Evolutionary conservation across 2,888 invertebrate species (phyloP).

Genomic region (Cephus spinipes): DNA sequence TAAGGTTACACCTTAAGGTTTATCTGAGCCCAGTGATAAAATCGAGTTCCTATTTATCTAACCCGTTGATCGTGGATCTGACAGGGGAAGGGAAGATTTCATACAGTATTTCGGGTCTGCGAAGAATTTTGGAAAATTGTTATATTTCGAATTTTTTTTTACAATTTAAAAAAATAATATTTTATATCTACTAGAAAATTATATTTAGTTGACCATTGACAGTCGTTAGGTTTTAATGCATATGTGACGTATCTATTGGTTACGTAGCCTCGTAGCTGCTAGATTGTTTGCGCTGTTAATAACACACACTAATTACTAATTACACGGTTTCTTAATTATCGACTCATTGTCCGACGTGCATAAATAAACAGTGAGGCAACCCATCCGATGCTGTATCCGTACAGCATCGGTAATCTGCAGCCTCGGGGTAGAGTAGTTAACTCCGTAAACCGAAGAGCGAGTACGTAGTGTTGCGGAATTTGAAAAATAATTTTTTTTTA

Average conservation of each 20-base stretch:
- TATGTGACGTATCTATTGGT: not conserved
- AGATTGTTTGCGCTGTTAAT: slow-evolving; percentile 33
- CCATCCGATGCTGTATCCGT: not conserved
- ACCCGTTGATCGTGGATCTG: not conserved
- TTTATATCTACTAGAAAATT: not conserved
- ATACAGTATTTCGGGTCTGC: not conserved
- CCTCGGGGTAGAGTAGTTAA: slow-evolving; percentile 25
- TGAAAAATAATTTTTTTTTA: not conserved
- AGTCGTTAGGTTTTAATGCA: not conserved
- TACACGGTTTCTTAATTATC: slow-evolving; percentile 51
- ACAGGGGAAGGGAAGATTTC: not conserved
- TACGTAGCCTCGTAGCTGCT: slow-evolving; percentile 22
- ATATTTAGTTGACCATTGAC: not conserved
- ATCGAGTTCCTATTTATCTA: not conserved
- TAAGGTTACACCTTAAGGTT: slow-evolving; percentile 42
- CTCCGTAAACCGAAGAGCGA: not conserved
- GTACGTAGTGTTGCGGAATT: not conserved
- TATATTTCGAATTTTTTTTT: too few relatives aligned
- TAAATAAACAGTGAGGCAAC: slow-evolving; percentile 30
- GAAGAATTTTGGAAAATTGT: too few relatives aligned
- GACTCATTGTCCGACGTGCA: slow-evolving; percentile 38
- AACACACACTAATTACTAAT: slow-evolving; percentile 47
- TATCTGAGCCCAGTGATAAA: slow-evolving; percentile 30
- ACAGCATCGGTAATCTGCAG: slow-evolving; percentile 13
- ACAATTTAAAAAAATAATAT: not conserved